Base-by-base conservation (phyloP, 2,113 vertebrate genomes). In the Lepisosteus osseus region DNA sequence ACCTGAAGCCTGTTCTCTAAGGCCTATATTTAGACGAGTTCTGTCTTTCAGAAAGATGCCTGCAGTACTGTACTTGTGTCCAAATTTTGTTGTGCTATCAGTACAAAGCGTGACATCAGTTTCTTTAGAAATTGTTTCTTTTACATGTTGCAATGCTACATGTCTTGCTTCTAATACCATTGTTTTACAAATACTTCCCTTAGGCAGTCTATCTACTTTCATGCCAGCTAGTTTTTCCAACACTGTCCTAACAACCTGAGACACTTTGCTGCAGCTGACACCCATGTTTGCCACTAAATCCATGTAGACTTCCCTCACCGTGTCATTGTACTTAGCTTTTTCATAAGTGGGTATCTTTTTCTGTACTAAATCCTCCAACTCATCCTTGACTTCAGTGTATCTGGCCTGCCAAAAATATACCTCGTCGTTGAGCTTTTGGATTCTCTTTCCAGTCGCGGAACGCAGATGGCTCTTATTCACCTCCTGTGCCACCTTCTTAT, bases 261-360 rank as follows among this genome's bases (percentile, higher is more conserved):
- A 59, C 5, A 14, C 57, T 13, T 59, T 59, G n/a, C 3, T 6
- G 5, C 9, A 13, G 14, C 57, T 59, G 14, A 59, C 57, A n/a
- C 57, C 57, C 57, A 59, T 6, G 57, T 59, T 59, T n/a, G 57
- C 57, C 57, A 59, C 14, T 59, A 59, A n/a, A 59, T 59, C 57
- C 57, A 59, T 59, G n/a, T 59, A 59, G 9, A 59, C 6, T 15
- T 59, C 57, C 14, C 57, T 59, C 14, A 59, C 14, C 14, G 9
- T 15, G n/a, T 59, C 57, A 14, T 13, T 59, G 57, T 59, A 59
- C 57, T 59, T 59, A 0, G 12, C n/a, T 5, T 14, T 6, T 59
- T 59, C 13, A 15, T n/a, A 59, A n/a, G n/a, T 15, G 11, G 57
- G 12, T 59, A 59, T 5, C 14, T 59, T 59, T 59, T 13, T 59